Evolutionary conservation across 2,797 vertebrate species (phyloP), one percentile per base, ranked within the genome.

Genomic region (Silurus lanzhouensis): DNA sequence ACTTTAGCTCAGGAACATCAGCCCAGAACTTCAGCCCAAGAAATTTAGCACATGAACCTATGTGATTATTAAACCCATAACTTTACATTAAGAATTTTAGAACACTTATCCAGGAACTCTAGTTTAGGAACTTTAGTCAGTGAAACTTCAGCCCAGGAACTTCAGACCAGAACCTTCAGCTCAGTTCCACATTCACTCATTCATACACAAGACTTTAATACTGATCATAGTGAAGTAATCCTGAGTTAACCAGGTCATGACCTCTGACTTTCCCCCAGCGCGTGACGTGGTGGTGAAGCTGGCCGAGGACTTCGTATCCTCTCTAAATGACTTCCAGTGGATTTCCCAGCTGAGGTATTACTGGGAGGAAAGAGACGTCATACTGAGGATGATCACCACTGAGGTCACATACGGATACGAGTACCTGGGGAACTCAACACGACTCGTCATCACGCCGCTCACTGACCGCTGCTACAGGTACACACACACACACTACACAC

Each of bases 381-480:
- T 94, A 25, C 93, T 99, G 63, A 89, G 95, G 85, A 99, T 99
- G 97, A 98, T 99, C 91, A 98, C 97, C 5, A 98, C 98, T 1
- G 95, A 94, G 85, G 91, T 94, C 85, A 95, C 92, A 70, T 99
- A 99, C 13, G 97, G 98, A 63, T 99, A 99, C 15, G 97, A 99
- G 88, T 99, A 99, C 89, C 93, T 99, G 88, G 98, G 98, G 5
- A 99, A 97, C 92, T 98, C 96, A 0, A 90, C 92, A 0, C 95
- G 97, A 9, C 95, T 99, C 86, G 97, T 99, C 90, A 99, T 99
- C 90, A 99, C 97, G 0, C 98, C 96, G 0, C 95, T 98, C 52
- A 99, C 98, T 0, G 97, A 98, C 91, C 94, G 97, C 88, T 99
- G 98, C 91, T 98, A 99, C 61, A 97, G 98, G 98, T 98, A 48